phyloP scores from a whole-genome alignment of 2,888 invertebrate species.

The Mellilla xanthometata region DNA sequence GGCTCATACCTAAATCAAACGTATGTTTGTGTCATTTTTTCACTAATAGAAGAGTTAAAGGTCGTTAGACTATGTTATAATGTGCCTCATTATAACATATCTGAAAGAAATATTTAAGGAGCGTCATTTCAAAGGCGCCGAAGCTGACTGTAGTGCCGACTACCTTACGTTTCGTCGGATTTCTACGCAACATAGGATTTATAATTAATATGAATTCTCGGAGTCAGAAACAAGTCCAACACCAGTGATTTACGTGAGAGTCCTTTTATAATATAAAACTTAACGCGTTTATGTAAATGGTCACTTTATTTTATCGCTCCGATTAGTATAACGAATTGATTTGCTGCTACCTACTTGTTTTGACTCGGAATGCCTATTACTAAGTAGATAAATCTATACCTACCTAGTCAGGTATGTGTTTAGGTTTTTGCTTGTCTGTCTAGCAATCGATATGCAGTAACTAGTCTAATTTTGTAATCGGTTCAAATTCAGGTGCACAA shows the following conservation, averaged over 20 bases:
- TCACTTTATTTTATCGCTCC: not conserved
- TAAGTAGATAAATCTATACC: no score
- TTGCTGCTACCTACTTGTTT: not conserved
- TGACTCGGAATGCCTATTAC: no score
- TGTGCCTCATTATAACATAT: constrained; percentile 57
- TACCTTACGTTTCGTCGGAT: constrained; percentile 28
- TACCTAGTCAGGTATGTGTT: not conserved
- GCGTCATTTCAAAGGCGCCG: constrained; percentile 58
- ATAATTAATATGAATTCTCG: constrained; percentile 33
- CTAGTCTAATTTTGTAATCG: constrained; percentile 9
- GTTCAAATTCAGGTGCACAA: constrained; percentile 43
- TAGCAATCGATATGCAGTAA: not conserved
- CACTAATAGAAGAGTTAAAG: constrained; percentile 32
- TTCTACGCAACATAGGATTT: constrained; percentile 28
- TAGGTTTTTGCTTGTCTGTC: not conserved
- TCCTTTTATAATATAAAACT: constrained; percentile 17
- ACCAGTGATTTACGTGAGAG: constrained; percentile 20
- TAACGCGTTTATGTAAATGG: not conserved
- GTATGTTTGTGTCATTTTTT: constrained; percentile 5
- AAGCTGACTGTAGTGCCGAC: constrained; percentile 55
- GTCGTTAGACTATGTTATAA: constrained; percentile 37
- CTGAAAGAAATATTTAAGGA: constrained; percentile 55
- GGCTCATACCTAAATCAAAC: constrained; percentile 26
- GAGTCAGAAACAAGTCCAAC: constrained; percentile 31
- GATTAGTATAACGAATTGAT: not conserved